Evolutionary conservation across 2,888 invertebrate genomes (phyloP).

Genomic region (Merodon equestris): DNA sequence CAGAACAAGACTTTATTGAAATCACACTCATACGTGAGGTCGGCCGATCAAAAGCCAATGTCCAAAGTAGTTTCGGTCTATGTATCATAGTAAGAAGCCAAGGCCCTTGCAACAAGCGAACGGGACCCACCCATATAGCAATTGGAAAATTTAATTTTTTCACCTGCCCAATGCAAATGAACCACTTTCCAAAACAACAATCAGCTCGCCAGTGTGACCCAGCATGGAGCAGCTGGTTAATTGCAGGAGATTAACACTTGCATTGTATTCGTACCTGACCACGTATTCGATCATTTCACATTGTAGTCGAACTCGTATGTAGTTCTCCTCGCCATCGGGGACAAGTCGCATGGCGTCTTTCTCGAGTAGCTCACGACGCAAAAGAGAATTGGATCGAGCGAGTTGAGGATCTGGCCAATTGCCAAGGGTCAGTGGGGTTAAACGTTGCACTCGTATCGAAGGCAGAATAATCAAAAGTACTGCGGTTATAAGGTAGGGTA

Average conservation of each 20-base stretch:
- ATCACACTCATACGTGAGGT: constrained; percentile 16
- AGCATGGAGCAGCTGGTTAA: constrained; percentile 16
- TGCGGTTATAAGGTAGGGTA: constrained; percentile 35
- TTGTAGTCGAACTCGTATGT: too few relatives aligned
- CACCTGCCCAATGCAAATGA: too few relatives aligned
- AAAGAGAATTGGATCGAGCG: constrained; percentile 2
- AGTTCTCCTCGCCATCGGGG: constrained; percentile 9
- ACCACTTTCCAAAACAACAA: too few relatives aligned
- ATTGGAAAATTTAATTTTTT: too few relatives aligned
- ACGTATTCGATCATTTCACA: neutral
- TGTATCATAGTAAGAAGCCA: too few relatives aligned
- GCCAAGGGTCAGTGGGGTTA: constrained; percentile 54
- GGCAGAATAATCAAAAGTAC: constrained; percentile 25
- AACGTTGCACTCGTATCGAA: constrained; percentile 35
- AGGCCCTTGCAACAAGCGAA: too few relatives aligned
- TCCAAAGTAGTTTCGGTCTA: too few relatives aligned
- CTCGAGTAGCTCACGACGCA: too few relatives aligned
- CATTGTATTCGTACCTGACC: too few relatives aligned
- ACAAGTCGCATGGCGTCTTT: neutral
- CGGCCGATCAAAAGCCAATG: constrained; percentile 43
- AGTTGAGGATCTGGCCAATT: constrained; percentile 29
- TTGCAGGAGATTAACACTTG: constrained; percentile 21
- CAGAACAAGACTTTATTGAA: constrained; percentile 57
- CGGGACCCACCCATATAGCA: too few relatives aligned
- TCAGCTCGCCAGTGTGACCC: constrained; percentile 16